Evolutionary conservation across 1,140 invertebrate species (phyloP), one percentile per base, ranked within the genome.

Genomic region (Rhopalosiphum padi): DNA sequence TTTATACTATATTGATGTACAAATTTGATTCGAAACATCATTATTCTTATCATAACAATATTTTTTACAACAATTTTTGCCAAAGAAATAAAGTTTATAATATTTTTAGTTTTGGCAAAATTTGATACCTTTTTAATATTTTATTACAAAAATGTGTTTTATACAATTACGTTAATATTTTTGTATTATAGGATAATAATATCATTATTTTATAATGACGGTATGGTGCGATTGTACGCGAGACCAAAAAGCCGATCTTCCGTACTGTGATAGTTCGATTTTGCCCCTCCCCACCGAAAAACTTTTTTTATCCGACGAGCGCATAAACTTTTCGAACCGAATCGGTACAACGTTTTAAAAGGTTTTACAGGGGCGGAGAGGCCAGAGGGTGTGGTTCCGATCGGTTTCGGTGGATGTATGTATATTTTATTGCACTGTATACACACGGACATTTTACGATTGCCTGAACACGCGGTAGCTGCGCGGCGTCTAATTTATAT

Each of bases 381-480:
- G 8, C 30, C 18, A 22, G 25, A 30, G 60, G 60, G 30, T 77
- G 60, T 21, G 15, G 60, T 77, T 77, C 11, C 30, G 15, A 77
- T n/a, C 60, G 60, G 60, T 68, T 68, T 68, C 30, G 30, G 60
- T n/a, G 60, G 4, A n/a, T 60, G 30, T 68, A 5, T 68, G 60
- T 68, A 68, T n/a, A 68, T 68, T 68, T 15, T 68, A 68, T 68
- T 68, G 30, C 60, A n/a, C 30, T n/a, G 60, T 77, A 77, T 18
- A 77, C 60, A 77, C 60, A 30, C 30, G 88, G 35, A 48, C 35
- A 23, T 90, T 90, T 90, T 90, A 90, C 88, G 88, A 90, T 90
- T 90, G 46, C 60, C 88, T 55, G 51, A 30, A 55, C 88, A 90
- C 51, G 46, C 88, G 82, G 77, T 1, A n/a, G 77, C 77, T 18